phyloP scores from a whole-genome alignment of 2,888 invertebrate species.

The Danaus chrysippus region DNA sequence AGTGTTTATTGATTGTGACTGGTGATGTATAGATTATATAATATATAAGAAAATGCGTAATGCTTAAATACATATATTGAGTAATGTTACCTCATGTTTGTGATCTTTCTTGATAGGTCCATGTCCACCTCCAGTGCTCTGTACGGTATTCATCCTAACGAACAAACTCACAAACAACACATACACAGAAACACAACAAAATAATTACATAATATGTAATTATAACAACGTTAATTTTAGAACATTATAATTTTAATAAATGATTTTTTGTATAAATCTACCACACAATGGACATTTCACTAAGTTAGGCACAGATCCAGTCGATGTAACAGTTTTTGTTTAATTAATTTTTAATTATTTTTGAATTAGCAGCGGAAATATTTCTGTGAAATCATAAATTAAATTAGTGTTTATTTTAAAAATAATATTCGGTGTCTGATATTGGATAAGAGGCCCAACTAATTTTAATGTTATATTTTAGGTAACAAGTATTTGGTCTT shows the following conservation, averaged over 20 bases:
- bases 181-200: slow-evolving; percentile 17
- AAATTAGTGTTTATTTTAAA: background rate
- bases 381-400: background rate
- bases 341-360: slow-evolving; percentile 3
- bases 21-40: too few species aligned
- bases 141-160: slow-evolving; percentile 81
- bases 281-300: slow-evolving; percentile 58
- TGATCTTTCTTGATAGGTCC: slow-evolving; percentile 80
- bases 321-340: slow-evolving; percentile 49
- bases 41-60: background rate
- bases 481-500: too few species aligned
- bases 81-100: slow-evolving; percentile 75
- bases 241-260: too few species aligned
- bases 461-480: background rate
- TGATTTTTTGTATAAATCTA: slow-evolving; percentile 21
- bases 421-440: background rate
- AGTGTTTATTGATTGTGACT: too few species aligned
- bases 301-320: slow-evolving; percentile 60
- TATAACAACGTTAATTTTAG: background rate
- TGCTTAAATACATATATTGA: background rate
- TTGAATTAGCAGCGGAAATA: background rate
- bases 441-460: background rate
- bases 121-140: slow-evolving; percentile 80
- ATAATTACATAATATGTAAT: slow-evolving; percentile 9
- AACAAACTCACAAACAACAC: slow-evolving; percentile 13